Evolutionary conservation across 2,113 vertebrate species (phyloP).

Genomic region (Aleadryas rufinucha): DNA sequence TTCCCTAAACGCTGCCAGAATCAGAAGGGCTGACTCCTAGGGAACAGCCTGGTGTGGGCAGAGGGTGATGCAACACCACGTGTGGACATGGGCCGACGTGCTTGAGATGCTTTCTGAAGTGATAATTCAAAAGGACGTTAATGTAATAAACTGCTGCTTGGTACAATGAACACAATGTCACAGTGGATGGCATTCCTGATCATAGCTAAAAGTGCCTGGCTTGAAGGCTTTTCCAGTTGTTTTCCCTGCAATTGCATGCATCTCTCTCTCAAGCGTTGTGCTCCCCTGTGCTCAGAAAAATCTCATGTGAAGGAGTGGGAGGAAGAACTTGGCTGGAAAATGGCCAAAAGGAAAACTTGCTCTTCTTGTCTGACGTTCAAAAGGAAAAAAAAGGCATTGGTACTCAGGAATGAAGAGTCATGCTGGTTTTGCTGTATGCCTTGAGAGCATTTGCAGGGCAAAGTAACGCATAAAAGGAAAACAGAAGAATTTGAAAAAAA

Average conservation of each 20-base stretch:
- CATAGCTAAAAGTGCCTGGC: neutral
- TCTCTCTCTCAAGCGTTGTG: neutral
- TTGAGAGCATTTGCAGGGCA: neutral
- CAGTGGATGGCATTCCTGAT: neutral
- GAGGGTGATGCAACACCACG: accelerated
- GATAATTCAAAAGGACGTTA: neutral
- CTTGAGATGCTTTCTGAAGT: neutral
- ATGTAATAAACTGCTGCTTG: neutral
- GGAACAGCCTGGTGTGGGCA: neutral
- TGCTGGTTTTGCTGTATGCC: neutral
- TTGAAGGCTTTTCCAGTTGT: neutral
- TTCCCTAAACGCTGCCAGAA: neutral
- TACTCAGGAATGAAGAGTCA: neutral
- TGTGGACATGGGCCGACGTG: accelerated
- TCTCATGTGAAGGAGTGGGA: neutral
- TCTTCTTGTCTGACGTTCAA: neutral
- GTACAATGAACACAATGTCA: neutral
- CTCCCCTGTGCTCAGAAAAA: neutral
- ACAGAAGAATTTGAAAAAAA: neutral
- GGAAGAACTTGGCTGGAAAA: neutral
- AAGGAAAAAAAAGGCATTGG: neutral
- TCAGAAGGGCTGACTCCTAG: neutral
- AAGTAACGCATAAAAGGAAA: neutral
- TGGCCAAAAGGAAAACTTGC: neutral
- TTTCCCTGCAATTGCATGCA: neutral